Conservation (phyloP, 2,113 vertebrate species). For the Micronisus gabar region DNA sequence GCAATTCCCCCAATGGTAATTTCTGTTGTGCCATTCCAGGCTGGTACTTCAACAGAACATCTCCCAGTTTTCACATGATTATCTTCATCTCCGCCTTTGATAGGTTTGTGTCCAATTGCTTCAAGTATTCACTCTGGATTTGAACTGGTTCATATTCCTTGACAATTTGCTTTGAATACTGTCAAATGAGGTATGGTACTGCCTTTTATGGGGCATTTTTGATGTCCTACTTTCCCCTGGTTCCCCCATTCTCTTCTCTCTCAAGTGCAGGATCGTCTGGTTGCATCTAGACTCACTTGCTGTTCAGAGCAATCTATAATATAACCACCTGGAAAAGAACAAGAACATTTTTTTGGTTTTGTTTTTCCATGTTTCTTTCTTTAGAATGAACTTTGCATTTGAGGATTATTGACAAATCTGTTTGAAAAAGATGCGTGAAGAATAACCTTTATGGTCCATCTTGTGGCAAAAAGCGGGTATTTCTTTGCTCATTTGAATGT, state of each 20-base stretch:
- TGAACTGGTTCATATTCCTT: neutral
- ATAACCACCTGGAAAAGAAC: neutral
- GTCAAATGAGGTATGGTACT: neutral
- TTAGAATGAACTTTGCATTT: neutral
- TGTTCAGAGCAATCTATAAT: neutral
- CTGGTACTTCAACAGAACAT: neutral
- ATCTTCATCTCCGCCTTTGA: neutral
- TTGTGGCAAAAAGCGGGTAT: slow-evolving; percentile 21
- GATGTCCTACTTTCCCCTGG: neutral
- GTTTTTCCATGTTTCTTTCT: neutral
- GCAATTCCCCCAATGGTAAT: neutral
- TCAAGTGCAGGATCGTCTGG: neutral
- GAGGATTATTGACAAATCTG: slow-evolving; percentile 42
- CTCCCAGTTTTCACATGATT: neutral
- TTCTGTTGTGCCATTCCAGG: neutral
- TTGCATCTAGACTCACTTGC: neutral
- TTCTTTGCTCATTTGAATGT: slow-evolving; percentile 66
- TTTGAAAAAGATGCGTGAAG: neutral
- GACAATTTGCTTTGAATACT: neutral
- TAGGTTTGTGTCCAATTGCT: neutral
- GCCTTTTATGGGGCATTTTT: neutral
- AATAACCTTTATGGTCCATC: slow-evolving; percentile 52
- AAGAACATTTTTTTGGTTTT: neutral
- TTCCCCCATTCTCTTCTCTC: neutral
- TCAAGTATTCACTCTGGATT: neutral